A percentile compares a stretch with the other conserved stretches of the same genome.
Evolutionary conservation across 2,113 vertebrate genomes (phyloP).

Genomic region (Rhabdornis inornatus): DNA sequence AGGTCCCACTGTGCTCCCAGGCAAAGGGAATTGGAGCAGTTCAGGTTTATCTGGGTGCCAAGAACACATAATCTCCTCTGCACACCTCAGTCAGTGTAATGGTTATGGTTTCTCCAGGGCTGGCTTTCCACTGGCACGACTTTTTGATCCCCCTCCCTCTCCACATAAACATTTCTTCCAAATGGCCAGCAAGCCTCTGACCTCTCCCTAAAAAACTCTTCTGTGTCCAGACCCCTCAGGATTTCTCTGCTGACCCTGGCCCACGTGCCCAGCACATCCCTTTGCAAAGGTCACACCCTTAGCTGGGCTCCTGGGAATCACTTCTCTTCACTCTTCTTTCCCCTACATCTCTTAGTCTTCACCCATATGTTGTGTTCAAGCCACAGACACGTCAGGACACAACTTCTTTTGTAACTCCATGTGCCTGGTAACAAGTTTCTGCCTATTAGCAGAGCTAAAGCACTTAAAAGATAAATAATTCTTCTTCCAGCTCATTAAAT

Average conservation of each 20-base stretch:
- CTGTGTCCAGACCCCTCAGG: background rate
- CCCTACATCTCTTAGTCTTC: background rate
- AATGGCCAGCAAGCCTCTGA: background rate
- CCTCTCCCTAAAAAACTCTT: background rate
- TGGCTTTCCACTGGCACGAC: background rate
- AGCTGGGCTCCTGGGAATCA: background rate
- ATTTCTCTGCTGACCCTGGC: background rate
- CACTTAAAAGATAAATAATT: conserved; percentile 49
- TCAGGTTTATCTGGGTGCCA: background rate
- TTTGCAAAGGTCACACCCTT: background rate
- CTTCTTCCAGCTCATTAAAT: conserved; percentile 40
- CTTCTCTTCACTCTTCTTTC: background rate
- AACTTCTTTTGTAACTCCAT: conserved; percentile 13
- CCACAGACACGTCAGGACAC: background rate
- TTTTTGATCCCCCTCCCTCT: background rate
- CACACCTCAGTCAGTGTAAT: background rate
- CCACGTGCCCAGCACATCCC: background rate
- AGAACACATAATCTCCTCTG: background rate
- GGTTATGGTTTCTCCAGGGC: background rate
- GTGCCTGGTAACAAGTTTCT: conserved; percentile 28
- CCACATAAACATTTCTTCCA: background rate
- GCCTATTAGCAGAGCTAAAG: conserved; percentile 30
- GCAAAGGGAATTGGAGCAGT: background rate
- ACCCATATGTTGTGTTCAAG: conserved; percentile 3
- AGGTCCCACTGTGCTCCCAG: background rate